Evolutionary conservation across 2,888 invertebrate species (phyloP).

Genomic region (Limnephilus auricula): DNA sequence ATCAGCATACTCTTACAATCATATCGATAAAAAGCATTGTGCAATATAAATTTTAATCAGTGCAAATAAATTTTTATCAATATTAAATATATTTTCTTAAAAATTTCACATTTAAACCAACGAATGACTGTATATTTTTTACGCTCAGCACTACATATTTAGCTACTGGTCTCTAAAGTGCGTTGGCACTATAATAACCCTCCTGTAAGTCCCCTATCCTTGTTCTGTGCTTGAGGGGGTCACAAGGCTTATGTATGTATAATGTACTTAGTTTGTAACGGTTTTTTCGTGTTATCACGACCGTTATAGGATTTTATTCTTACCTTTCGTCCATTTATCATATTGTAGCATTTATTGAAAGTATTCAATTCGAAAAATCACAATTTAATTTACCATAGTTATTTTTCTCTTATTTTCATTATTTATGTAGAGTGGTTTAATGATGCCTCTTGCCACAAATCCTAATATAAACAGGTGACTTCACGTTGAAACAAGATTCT

Average conservation of each 20-base stretch:
- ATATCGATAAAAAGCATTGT: background rate
- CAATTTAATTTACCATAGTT: background rate
- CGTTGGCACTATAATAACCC: slow-evolving; percentile 62
- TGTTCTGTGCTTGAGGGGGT: slow-evolving; percentile 29
- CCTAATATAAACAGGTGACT: background rate
- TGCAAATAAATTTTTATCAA: too few relatives aligned
- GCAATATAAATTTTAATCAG: too few relatives aligned
- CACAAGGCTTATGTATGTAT: slow-evolving; percentile 14
- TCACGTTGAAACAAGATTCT: too few relatives aligned
- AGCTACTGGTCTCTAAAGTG: slow-evolving; percentile 25
- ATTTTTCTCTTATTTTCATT: background rate
- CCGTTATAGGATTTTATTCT: slow-evolving; percentile 37
- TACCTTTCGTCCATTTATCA: background rate
- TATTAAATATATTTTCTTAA: background rate
- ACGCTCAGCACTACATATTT: background rate
- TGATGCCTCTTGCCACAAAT: background rate
- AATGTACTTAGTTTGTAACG: slow-evolving; percentile 50
- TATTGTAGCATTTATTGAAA: background rate
- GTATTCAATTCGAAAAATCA: background rate
- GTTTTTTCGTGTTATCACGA: slow-evolving; percentile 61
- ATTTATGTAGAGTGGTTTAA: background rate
- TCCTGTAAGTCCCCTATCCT: slow-evolving; percentile 51
- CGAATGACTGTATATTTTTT: background rate
- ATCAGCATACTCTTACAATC: background rate
- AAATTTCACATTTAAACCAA: background rate